phyloP scores from a whole-genome alignment of 2,888 invertebrate species.

The Torymus texanus region DNA sequence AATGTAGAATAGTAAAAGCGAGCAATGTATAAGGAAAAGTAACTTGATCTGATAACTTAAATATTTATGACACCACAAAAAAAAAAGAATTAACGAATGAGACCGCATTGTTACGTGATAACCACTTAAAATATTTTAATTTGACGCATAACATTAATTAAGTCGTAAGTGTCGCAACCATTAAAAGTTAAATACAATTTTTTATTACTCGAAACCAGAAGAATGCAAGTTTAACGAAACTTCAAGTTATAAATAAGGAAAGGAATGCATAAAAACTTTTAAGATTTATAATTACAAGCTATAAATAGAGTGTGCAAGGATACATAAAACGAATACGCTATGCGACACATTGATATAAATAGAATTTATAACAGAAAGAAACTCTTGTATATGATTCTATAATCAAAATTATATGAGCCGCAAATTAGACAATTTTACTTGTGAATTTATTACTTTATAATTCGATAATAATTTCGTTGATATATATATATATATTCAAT shows the following conservation, averaged over 20 bases:
- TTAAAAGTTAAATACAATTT: slow-evolving; percentile 1
- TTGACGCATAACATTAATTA: slow-evolving; percentile 22
- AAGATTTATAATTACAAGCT: slow-evolving; percentile 11
- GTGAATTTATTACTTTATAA: too few species aligned
- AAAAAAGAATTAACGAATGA: too few species aligned
- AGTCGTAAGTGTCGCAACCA: background rate
- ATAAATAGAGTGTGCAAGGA: slow-evolving; percentile 7
- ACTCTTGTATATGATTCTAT: too few species aligned
- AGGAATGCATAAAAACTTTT: slow-evolving; percentile 9
- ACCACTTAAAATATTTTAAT: slow-evolving; percentile 7
- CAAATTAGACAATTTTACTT: too few species aligned
- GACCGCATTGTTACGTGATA: too few species aligned
- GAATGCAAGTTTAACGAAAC: background rate
- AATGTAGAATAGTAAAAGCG: too few species aligned
- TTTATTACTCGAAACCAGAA: background rate
- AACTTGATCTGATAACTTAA: too few species aligned
- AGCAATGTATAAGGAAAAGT: too few species aligned
- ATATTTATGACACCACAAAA: too few species aligned
- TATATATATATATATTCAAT: too few species aligned
- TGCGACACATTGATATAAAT: slow-evolving; percentile 24
- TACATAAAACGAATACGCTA: slow-evolving; percentile 29
- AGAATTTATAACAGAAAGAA: background rate
- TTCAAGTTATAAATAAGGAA: slow-evolving; percentile 15
- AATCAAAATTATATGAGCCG: too few species aligned
- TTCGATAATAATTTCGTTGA: too few species aligned